These are phyloP conservation scores for Dryas iulia DNA, from an alignment of 1,140 invertebrate genomes.

Conservation along the genomic window DNA sequence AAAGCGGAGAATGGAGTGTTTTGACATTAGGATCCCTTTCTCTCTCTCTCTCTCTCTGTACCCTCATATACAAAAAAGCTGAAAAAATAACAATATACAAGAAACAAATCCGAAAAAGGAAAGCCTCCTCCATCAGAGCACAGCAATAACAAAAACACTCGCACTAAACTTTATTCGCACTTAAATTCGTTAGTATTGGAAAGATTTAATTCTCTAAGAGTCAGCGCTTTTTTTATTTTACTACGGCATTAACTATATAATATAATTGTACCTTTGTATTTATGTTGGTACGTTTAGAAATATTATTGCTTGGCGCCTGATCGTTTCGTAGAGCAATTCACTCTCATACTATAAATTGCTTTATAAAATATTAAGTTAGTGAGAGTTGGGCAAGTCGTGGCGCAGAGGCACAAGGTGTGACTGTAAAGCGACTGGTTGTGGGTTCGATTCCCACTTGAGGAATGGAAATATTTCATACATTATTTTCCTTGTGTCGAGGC, in stretches of 20 bases:
- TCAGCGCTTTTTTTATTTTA: slow-evolving; percentile 74
- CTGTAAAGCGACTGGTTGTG: too few species aligned
- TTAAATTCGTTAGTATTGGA: slow-evolving; percentile 62
- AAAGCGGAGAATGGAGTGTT: too few species aligned
- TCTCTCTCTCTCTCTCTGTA: too few species aligned
- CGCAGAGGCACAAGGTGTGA: background rate
- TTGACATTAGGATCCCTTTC: too few species aligned
- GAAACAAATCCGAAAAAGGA: background rate
- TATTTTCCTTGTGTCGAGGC: too few species aligned
- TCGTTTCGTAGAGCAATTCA: slow-evolving; percentile 48
- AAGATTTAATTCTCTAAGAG: slow-evolving; percentile 71
- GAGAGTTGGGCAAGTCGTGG: too few species aligned
- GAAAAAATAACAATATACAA: too few species aligned
- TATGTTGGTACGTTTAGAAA: slow-evolving; percentile 15
- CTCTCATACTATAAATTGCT: slow-evolving; percentile 23
- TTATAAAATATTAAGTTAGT: background rate
- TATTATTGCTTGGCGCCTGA: slow-evolving; percentile 48
- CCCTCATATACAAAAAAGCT: background rate
- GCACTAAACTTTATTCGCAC: slow-evolving; percentile 63
- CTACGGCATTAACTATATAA: slow-evolving; percentile 54
- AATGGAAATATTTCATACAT: too few species aligned
- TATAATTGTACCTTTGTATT: slow-evolving; percentile 48
- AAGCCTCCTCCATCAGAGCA: slow-evolving; percentile 10
- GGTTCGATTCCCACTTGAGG: too few species aligned
- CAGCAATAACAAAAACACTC: slow-evolving; percentile 48